These are phyloP conservation scores for Eupithecia subumbrata DNA, from an alignment of 2,888 invertebrate genomes.

Conservation along the genomic window DNA sequence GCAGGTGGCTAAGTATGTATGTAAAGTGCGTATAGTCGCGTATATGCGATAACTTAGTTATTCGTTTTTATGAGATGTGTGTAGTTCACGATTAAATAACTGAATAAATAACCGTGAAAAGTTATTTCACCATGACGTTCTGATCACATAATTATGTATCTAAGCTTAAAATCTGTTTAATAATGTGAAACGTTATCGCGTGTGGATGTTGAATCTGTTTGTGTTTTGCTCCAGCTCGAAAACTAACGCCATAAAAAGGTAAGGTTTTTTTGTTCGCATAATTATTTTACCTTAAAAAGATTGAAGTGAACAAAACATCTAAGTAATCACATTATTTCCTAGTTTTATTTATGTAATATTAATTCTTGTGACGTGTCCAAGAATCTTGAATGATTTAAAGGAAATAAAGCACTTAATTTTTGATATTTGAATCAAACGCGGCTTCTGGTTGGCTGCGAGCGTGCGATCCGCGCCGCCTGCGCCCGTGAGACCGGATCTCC, in stretches of 20 bases:
- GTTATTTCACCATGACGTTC: neutral
- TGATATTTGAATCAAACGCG: neutral
- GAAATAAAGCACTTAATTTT: too few relatives aligned
- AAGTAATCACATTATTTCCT: too few relatives aligned
- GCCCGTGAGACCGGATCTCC: conserved; percentile 2
- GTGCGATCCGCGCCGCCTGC: neutral
- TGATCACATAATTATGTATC: neutral
- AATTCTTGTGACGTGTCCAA: too few relatives aligned
- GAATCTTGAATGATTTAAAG: too few relatives aligned
- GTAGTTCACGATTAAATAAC: neutral
- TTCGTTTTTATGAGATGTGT: neutral
- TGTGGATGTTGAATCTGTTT: neutral
- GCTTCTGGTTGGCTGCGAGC: neutral
- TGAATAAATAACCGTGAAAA: neutral
- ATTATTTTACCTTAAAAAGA: too few relatives aligned
- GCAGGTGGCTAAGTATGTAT: neutral
- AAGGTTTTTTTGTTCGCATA: too few relatives aligned
- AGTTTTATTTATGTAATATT: too few relatives aligned
- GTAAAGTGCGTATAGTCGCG: neutral
- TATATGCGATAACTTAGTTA: neutral
- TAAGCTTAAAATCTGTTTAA: neutral
- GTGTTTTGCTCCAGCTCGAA: too few relatives aligned
- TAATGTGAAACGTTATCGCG: neutral
- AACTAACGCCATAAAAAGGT: too few relatives aligned
- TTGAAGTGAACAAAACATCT: too few relatives aligned